Evolutionary conservation across 2,797 vertebrate genomes (phyloP).

Genomic region (Crax fasciolata): DNA sequence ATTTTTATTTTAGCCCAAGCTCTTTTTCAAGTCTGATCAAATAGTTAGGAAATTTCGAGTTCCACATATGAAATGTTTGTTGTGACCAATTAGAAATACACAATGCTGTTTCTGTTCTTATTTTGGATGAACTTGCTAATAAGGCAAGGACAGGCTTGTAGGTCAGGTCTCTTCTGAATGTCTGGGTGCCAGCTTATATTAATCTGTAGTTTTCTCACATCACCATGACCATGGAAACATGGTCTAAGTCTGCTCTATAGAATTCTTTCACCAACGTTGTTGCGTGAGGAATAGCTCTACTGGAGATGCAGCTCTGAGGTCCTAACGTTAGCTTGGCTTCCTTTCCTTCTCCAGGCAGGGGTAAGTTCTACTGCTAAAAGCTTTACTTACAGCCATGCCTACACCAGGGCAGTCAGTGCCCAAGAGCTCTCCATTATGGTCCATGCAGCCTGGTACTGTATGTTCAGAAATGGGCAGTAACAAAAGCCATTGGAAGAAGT

Average conservation of each 20-base stretch:
- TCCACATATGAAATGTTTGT: not conserved
- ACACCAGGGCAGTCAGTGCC: not conserved
- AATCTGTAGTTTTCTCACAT: not conserved
- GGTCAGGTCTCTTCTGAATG: not conserved
- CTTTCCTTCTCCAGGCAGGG: not conserved
- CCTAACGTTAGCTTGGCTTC: not conserved
- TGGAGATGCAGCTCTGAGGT: not conserved
- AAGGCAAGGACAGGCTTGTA: not conserved
- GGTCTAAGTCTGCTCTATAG: not conserved
- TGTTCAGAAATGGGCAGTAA: not conserved
- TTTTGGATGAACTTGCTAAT: not conserved
- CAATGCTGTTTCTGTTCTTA: conserved; percentile 56
- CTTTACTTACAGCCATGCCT: not conserved
- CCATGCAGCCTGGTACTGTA: not conserved
- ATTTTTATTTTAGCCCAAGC: conserved; percentile 43
- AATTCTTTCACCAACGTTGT: not conserved
- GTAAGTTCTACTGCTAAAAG: conserved; percentile 9
- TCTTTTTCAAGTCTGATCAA: conserved; percentile 55
- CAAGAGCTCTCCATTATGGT: not conserved
- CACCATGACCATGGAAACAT: not conserved
- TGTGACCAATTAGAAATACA: conserved; percentile 41
- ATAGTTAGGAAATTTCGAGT: conserved; percentile 50
- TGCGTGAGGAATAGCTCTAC: not conserved
- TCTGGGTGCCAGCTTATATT: not conserved
- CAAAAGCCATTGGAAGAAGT: not conserved